These are phyloP conservation scores for Drosophila takahashii DNA, from an alignment of 1,140 invertebrate species.

Conservation along the genomic window DNA sequence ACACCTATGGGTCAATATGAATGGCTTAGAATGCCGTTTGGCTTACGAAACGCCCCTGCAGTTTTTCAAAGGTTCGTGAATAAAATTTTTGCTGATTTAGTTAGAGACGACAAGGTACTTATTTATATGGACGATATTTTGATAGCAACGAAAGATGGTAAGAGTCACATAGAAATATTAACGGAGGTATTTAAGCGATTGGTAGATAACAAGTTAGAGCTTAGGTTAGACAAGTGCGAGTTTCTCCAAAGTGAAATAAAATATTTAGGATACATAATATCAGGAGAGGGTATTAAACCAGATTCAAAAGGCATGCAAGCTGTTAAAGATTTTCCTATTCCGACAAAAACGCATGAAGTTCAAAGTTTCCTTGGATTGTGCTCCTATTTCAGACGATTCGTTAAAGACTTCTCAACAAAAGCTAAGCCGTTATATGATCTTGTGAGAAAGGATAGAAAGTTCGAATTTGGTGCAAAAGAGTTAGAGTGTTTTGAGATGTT, in stretches of 20 bases:
- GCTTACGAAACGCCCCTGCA: not conserved
- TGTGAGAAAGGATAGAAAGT: slow-evolving; percentile 2
- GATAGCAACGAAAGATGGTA: slow-evolving; percentile 5
- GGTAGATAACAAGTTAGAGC: not conserved
- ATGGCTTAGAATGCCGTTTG: not conserved
- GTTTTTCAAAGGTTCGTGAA: slow-evolving; percentile 9
- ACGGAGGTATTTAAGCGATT: not conserved
- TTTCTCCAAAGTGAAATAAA: too few species aligned
- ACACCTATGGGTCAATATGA: slow-evolving; percentile 13
- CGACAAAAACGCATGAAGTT: too few species aligned
- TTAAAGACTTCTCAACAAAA: not conserved
- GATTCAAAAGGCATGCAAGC: too few species aligned
- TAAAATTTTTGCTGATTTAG: slow-evolving; percentile 15
- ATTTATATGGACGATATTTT: slow-evolving; percentile 19
- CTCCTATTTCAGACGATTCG: not conserved
- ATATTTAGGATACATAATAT: not conserved
- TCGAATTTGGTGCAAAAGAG: not conserved
- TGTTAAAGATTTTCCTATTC: too few species aligned
- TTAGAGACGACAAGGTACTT: slow-evolving; percentile 8
- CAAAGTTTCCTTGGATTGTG: not conserved
- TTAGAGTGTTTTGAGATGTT: not conserved
- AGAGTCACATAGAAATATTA: slow-evolving; percentile 14
- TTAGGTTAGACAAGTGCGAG: slow-evolving; percentile 10
- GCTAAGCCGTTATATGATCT: not conserved
- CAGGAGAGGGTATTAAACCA: not conserved